phyloP scores from a whole-genome alignment of 2,797 vertebrate species.

The Corythornis leucogaster region DNA sequence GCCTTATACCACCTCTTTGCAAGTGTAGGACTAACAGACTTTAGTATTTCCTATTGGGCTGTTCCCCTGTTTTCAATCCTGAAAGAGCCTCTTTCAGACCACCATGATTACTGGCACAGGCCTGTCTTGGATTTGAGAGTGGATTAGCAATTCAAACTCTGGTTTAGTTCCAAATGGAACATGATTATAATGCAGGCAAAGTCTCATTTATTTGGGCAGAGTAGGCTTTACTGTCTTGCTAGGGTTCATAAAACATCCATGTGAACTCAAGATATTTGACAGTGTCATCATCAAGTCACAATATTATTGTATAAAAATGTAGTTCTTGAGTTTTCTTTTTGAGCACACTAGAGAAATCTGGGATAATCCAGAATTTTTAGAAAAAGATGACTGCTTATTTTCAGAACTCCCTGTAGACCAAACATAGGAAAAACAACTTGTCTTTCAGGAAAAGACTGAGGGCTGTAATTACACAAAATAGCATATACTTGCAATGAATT shows the following conservation, averaged over 20 bases:
- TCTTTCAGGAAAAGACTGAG: slow-evolving; percentile 19
- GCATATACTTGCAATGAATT: background rate
- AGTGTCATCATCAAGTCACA: background rate
- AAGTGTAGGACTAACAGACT: background rate
- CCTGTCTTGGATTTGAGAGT: background rate
- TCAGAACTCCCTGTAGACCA: slow-evolving; percentile 20
- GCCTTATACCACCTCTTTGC: background rate
- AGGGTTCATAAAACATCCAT: too few relatives aligned
- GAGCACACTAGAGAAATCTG: background rate
- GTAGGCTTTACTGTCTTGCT: background rate
- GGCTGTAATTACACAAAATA: slow-evolving; percentile 3
- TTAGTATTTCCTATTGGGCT: background rate
- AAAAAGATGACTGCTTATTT: background rate
- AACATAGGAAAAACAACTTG: background rate
- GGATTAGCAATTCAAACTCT: background rate
- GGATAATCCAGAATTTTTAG: background rate
- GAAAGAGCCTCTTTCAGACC: background rate
- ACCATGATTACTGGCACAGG: rapidly evolving
- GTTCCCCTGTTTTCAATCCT: background rate
- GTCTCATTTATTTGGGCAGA: background rate
- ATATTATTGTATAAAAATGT: background rate
- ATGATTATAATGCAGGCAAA: background rate
- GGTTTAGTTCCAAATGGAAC: background rate
- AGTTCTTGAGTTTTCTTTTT: background rate
- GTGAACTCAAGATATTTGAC: background rate